Conservation (phyloP, 2,797 vertebrate genomes). For the Mus spretus region DNA sequence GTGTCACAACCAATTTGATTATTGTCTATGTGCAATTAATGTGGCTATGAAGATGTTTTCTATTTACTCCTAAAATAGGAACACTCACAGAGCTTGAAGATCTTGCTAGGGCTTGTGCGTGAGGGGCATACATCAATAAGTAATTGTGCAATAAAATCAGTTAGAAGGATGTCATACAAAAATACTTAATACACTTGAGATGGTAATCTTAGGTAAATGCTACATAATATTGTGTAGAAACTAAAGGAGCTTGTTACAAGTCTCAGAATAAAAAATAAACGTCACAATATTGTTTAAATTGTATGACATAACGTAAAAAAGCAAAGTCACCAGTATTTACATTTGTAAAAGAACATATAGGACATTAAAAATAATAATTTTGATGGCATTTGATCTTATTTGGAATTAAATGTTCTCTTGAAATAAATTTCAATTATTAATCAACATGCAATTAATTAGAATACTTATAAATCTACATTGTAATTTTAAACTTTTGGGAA, state of each 20-base stretch:
- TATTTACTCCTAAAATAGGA: neutral
- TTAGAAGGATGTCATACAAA: neutral
- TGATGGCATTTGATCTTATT: neutral
- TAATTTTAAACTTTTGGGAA: neutral
- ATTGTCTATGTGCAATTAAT: neutral
- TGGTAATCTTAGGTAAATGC: neutral
- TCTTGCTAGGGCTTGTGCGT: neutral
- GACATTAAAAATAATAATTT: neutral
- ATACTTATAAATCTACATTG: neutral
- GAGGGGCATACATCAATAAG: neutral
- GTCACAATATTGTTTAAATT: neutral
- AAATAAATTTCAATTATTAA: slow-evolving; percentile 24
- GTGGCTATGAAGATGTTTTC: neutral
- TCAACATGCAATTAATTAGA: slow-evolving; percentile 31
- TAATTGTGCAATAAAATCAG: neutral
- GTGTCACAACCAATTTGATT: neutral
- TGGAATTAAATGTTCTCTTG: neutral
- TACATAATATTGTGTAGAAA: neutral
- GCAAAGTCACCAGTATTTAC: neutral
- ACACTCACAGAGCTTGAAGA: neutral
- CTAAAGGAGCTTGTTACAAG: neutral
- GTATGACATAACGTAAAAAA: neutral
- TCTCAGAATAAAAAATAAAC: neutral
- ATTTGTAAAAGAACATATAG: neutral
- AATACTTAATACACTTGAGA: neutral